phyloP scores from a whole-genome alignment of 1,140 invertebrate genomes.

The Copidosoma floridanum region DNA sequence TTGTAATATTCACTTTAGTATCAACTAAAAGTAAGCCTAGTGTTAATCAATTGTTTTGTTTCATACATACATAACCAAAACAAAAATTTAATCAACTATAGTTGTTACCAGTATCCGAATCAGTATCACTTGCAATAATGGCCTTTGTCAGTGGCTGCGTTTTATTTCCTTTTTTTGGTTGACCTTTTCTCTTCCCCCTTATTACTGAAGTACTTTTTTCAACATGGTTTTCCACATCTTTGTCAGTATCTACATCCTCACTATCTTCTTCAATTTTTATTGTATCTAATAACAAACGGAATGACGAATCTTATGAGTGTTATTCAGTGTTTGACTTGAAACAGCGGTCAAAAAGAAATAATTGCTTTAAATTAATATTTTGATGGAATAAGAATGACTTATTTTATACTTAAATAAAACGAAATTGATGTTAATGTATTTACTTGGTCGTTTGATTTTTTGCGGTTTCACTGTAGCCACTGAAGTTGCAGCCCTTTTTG shows the following conservation, averaged over 20 bases:
- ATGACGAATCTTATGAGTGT: no score
- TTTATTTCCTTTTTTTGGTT: constrained; percentile 53
- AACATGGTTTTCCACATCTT: constrained; percentile 43
- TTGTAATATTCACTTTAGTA: constrained; percentile 57
- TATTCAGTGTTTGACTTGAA: no score
- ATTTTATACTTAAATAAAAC: constrained; percentile 5
- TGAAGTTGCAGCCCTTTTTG: constrained; percentile 52
- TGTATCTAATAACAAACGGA: constrained; percentile 28
- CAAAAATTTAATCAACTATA: no score
- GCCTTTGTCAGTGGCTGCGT: constrained; percentile 48
- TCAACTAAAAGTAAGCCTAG: constrained; percentile 36
- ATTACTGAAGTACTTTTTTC: constrained; percentile 36
- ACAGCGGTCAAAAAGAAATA: no score
- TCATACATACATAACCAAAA: no score
- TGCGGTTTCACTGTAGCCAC: constrained; percentile 51
- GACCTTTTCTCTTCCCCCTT: constrained; percentile 55
- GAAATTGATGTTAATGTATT: constrained; percentile 24
- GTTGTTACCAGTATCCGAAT: constrained; percentile 57
- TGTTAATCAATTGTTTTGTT: no score
- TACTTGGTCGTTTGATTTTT: constrained; percentile 50
- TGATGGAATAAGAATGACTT: no score
- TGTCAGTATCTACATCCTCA: constrained; percentile 49
- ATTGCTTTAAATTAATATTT: no score
- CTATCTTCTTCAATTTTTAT: constrained; percentile 51
- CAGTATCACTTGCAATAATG: constrained; percentile 53